Conservation (phyloP, 1,140 invertebrate species). For the Hesperophylax magnus region DNA sequence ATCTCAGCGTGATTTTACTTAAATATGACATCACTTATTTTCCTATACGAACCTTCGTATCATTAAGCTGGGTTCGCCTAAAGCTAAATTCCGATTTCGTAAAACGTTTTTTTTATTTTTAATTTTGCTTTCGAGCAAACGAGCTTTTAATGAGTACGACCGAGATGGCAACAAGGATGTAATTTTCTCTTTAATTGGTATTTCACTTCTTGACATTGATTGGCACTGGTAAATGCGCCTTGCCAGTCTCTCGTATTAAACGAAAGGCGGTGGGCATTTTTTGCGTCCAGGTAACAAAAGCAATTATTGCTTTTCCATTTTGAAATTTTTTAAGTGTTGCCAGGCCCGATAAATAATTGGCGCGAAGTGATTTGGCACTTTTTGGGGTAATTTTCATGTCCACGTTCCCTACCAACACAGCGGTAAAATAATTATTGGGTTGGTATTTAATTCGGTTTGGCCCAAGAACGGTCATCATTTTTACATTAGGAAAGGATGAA, state of each 20-base stretch:
- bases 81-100: constrained; percentile 25
- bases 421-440: constrained; percentile 19
- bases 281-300: constrained; percentile 30
- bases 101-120: constrained; percentile 27
- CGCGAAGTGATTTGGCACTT: constrained; percentile 42
- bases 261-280: constrained; percentile 19
- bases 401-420: neutral
- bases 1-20: neutral
- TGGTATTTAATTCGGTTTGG: constrained; percentile 29
- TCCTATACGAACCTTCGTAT: constrained; percentile 44
- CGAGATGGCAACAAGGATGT: constrained; percentile 32
- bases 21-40: neutral
- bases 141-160: constrained; percentile 33
- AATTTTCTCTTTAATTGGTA: constrained; percentile 32
- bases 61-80: constrained; percentile 29
- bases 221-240: constrained; percentile 51
- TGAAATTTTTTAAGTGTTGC: constrained; percentile 35
- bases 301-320: constrained; percentile 48
- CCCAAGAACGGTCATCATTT: constrained; percentile 23
- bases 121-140: neutral
- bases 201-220: constrained; percentile 50
- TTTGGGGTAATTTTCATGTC: constrained; percentile 48
- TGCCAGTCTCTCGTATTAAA: constrained; percentile 26
- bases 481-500: constrained; percentile 16
- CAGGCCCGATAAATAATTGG: constrained; percentile 40